phyloP scores from a whole-genome alignment of 1,140 invertebrate genomes.

The Coboldia fuscipes region DNA sequence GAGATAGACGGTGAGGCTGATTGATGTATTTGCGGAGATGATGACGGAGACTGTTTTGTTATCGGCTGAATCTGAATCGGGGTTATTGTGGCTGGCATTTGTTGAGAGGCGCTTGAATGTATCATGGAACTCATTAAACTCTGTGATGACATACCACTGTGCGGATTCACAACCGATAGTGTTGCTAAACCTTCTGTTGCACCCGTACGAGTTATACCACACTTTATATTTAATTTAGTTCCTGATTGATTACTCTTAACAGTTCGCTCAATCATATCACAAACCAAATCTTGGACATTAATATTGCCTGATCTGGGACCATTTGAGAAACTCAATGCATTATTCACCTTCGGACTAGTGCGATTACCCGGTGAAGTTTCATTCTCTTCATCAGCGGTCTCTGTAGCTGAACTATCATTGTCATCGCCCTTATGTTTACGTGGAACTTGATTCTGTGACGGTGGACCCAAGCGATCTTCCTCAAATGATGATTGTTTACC shows the following conservation, averaged over 20 bases:
- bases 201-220: conserved; percentile 6
- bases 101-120: conserved; percentile 12
- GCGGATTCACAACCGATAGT: conserved; percentile 37
- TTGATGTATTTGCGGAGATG: not conserved
- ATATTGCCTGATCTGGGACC: conserved; percentile 16
- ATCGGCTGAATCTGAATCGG: conserved; percentile 22
- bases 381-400: conserved; percentile 65
- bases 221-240: too few relatives aligned
- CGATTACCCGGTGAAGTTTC: conserved; percentile 28
- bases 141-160: conserved; percentile 13
- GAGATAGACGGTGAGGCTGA: conserved; percentile 1
- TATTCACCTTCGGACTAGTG: conserved; percentile 22
- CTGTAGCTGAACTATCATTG: conserved; percentile 68
- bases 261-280: conserved; percentile 51
- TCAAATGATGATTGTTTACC: conserved; percentile 4
- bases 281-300: conserved; percentile 51
- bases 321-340: too few relatives aligned
- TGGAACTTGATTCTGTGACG: conserved; percentile 17
- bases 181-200: conserved; percentile 32
- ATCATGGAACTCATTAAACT: conserved; percentile 8
- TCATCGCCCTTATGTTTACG: conserved; percentile 33
- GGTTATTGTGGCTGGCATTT: conserved; percentile 43
- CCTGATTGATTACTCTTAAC: conserved; percentile 30
- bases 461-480: conserved; percentile 16
- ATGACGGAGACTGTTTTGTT: conserved; percentile 11